Evolutionary conservation across 2,888 invertebrate species (phyloP).

Genomic region (Sminthurinus aureus): DNA sequence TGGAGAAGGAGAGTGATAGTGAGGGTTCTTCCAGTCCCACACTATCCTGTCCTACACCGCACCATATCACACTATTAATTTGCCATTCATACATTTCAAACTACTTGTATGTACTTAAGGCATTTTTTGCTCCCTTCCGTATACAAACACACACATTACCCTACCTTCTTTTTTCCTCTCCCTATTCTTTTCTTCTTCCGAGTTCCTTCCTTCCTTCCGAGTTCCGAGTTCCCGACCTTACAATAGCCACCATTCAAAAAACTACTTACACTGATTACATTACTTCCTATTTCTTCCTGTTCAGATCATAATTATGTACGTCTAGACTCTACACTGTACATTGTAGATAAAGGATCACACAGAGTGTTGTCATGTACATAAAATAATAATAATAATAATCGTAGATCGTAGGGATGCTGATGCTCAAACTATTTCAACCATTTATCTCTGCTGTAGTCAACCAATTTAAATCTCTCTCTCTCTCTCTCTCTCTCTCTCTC

Average conservation of each 20-base stretch:
- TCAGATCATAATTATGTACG: not conserved
- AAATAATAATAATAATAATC: too few species aligned
- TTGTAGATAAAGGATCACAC: not conserved
- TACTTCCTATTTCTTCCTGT: slow-evolving; percentile 11
- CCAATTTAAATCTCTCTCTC: not conserved
- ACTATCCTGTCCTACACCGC: slow-evolving; percentile 6
- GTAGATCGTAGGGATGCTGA: not conserved
- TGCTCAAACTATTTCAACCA: slow-evolving; percentile 4
- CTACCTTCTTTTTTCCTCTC: not conserved
- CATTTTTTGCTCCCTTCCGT: not conserved
- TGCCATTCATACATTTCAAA: slow-evolving; percentile 14
- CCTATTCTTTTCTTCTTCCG: not conserved
- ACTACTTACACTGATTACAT: not conserved
- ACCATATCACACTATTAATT: slow-evolving; percentile 1
- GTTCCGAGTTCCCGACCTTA: slow-evolving; percentile 14
- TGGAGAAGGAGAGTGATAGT: slow-evolving; percentile 1
- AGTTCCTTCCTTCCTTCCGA: slow-evolving; percentile 21
- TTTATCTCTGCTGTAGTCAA: slow-evolving; percentile 12
- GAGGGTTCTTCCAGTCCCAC: slow-evolving; percentile 18
- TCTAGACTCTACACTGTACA: not conserved
- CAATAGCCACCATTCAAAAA: not conserved
- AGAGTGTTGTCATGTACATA: too few species aligned
- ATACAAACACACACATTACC: not conserved
- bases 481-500: not conserved
- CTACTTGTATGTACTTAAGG: not conserved